Evolutionary conservation across 2,888 invertebrate species (phyloP).

Genomic region (Aporophyla lueneburgensis): DNA sequence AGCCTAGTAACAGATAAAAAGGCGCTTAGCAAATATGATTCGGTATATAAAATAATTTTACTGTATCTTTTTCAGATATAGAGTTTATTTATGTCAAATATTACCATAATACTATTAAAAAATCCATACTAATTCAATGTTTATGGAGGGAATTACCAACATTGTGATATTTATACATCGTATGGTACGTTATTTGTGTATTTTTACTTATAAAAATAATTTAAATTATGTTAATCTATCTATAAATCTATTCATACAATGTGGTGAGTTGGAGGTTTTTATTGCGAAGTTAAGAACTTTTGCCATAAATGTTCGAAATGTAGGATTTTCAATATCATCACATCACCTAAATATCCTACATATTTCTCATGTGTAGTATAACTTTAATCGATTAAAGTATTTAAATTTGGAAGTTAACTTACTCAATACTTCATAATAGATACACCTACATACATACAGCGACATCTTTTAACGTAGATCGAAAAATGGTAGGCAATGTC

Average conservation of each 20-base stretch:
- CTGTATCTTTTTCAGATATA: background rate
- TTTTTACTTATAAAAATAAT: conserved; percentile 7
- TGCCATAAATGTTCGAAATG: conserved; percentile 2
- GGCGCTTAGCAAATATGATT: conserved; percentile 7
- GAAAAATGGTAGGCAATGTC: background rate
- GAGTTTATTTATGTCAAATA: conserved; percentile 30
- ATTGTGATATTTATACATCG: background rate
- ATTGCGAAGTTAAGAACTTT: conserved; percentile 6
- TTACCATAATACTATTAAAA: conserved; percentile 37
- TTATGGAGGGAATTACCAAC: conserved; percentile 23
- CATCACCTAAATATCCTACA: conserved; percentile 4
- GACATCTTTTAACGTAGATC: background rate
- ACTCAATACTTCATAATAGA: conserved; percentile 1
- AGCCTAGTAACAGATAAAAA: conserved; percentile 12
- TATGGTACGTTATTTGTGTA: background rate
- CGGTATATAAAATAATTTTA: background rate
- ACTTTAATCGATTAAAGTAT: background rate
- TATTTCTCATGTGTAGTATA: background rate
- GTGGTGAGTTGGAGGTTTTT: conserved; percentile 10
- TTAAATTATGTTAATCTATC: conserved; percentile 32
- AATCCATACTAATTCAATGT: background rate
- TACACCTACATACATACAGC: background rate
- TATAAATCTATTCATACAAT: background rate
- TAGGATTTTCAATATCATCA: conserved; percentile 25
- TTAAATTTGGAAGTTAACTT: background rate